These are phyloP conservation scores for Volucella inanis DNA, from an alignment of 2,888 invertebrate species.

Conservation along the genomic window DNA sequence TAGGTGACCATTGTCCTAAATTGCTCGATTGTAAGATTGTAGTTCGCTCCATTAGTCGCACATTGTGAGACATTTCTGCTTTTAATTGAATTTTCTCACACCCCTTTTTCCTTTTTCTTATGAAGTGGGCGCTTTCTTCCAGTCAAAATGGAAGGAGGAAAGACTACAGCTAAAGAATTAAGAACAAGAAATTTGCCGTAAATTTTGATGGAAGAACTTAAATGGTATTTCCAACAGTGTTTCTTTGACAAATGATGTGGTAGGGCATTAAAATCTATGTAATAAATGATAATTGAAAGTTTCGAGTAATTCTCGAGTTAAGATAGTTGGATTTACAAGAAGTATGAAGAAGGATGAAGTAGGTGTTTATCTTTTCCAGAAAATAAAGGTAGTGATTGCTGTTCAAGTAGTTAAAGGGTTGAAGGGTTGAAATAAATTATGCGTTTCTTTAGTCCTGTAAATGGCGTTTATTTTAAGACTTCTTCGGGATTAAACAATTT, in stretches of 20 bases:
- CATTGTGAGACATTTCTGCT: conserved; percentile 72
- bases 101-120: too few relatives aligned
- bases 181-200: conserved; percentile 43
- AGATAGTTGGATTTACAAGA: not conserved
- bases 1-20: conserved; percentile 74
- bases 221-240: conserved; percentile 44
- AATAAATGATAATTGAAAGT: conserved; percentile 46
- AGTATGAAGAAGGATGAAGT: conserved; percentile 19
- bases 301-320: conserved; percentile 24
- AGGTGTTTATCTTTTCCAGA: not conserved
- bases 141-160: not conserved
- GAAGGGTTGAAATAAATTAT: too few relatives aligned
- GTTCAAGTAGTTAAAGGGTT: too few relatives aligned
- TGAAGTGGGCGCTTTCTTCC: too few relatives aligned
- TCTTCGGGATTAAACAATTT: too few relatives aligned
- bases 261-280: conserved; percentile 29
- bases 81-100: conserved; percentile 73
- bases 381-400: too few relatives aligned
- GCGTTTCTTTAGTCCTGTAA: too few relatives aligned
- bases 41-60: conserved; percentile 73
- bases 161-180: conserved; percentile 21
- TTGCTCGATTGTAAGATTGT: conserved; percentile 74
- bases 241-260: conserved; percentile 58
- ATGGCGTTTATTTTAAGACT: too few relatives aligned
- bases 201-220: conserved; percentile 67